Percentiles rank a stretch among this genome's conserved stretches.
These are phyloP conservation scores for Capitella teleta DNA, from an alignment of 1,140 invertebrate genomes.

Conservation along the genomic window DNA sequence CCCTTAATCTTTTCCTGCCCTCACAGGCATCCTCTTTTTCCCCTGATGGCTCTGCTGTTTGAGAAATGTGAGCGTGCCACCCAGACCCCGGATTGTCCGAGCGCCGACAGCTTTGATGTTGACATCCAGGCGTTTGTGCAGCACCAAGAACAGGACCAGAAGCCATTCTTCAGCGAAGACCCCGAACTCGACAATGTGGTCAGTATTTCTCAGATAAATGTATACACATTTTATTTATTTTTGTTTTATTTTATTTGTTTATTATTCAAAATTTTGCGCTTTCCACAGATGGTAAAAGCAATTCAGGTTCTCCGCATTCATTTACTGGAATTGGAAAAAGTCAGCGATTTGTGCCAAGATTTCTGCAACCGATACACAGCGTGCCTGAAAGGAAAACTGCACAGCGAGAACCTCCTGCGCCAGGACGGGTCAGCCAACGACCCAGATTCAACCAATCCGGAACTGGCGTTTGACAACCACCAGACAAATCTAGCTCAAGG, in stretches of 20 bases:
- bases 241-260: neutral
- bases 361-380: constrained; percentile 40
- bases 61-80: constrained; percentile 41
- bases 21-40: constrained; percentile 40
- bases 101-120: constrained; percentile 28
- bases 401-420: constrained; percentile 33
- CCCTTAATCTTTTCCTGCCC: constrained; percentile 4
- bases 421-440: constrained; percentile 7
- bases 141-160: constrained; percentile 71
- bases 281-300: constrained; percentile 39
- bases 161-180: constrained; percentile 78
- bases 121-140: constrained; percentile 52
- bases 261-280: neutral
- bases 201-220: constrained; percentile 27
- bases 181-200: constrained; percentile 85
- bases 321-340: constrained; percentile 41
- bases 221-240: neutral
- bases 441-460: neutral
- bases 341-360: constrained; percentile 41
- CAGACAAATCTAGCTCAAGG: neutral
- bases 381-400: constrained; percentile 38
- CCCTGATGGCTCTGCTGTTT: constrained; percentile 38
- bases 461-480: neutral
- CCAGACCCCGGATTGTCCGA: constrained; percentile 24
- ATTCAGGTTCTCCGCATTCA: constrained; percentile 43